A percentile compares a stretch with the other conserved stretches of the same genome.
phyloP scores from a whole-genome alignment of 2,113 vertebrate species.

The chimpanzee (Pan troglodytes) region NHGRI_mPanTro3-v2.1_pri NC_072402.2:173780001-173780500 shows the following conservation, averaged over 20 bases:
- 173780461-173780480: background rate
- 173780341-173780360: background rate
- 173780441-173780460: background rate
- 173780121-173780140: background rate
- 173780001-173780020: background rate
- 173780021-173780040: background rate
- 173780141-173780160: background rate
- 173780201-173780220: background rate
- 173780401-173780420: background rate
- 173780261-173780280: background rate
- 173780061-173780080: background rate
- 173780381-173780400: background rate
- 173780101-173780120: background rate
- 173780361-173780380: background rate
- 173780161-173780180: background rate
- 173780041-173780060: background rate
- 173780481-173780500: background rate
- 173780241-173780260: background rate
- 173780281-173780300: background rate
- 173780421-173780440: constrained; percentile 13
- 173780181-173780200: background rate
- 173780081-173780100: background rate
- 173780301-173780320: background rate
- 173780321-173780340: background rate
- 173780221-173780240: background rate